These are phyloP conservation scores for Odontomyia ornata DNA, from an alignment of 2,888 invertebrate genomes.

Conservation along the genomic window DNA sequence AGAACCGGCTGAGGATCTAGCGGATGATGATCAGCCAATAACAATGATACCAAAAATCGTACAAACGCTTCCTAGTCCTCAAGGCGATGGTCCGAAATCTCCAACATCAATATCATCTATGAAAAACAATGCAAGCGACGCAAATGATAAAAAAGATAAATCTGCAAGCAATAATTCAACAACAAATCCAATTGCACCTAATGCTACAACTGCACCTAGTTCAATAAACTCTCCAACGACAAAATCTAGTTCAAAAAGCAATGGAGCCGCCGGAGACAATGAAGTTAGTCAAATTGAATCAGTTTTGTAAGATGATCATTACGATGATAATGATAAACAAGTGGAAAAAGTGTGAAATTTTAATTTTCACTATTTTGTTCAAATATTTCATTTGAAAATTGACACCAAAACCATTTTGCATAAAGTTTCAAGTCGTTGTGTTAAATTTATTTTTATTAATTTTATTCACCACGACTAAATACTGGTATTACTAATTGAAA, in stretches of 20 bases:
- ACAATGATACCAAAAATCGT: slow-evolving; percentile 81
- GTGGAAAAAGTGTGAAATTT: slow-evolving; percentile 6
- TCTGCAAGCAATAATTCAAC: slow-evolving; percentile 27
- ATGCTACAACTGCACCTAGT: slow-evolving; percentile 39
- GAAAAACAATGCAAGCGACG: neutral
- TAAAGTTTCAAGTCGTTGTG: slow-evolving; percentile 20
- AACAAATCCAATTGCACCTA: slow-evolving; percentile 30
- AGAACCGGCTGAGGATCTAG: slow-evolving; percentile 80
- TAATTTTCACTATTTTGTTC: slow-evolving; percentile 16
- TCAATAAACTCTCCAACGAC: slow-evolving; percentile 27
- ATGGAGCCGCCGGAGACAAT: slow-evolving; percentile 53
- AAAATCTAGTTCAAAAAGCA: slow-evolving; percentile 41
- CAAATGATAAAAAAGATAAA: slow-evolving; percentile 1
- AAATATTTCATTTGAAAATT: neutral
- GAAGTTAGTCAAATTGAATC: slow-evolving; percentile 78
- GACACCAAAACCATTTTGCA: neutral
- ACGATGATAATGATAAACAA: slow-evolving; percentile 5
- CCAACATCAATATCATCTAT: slow-evolving; percentile 41
- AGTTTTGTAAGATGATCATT: slow-evolving; percentile 71
- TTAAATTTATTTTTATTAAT: slow-evolving; percentile 37
- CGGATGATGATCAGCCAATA: slow-evolving; percentile 78
- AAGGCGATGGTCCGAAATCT: slow-evolving; percentile 46
- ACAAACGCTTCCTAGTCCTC: slow-evolving; percentile 78
- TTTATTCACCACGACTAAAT: neutral
- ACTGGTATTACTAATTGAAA: neutral